phyloP scores from a whole-genome alignment of 1,140 invertebrate species.

The Plodia interpunctella region DNA sequence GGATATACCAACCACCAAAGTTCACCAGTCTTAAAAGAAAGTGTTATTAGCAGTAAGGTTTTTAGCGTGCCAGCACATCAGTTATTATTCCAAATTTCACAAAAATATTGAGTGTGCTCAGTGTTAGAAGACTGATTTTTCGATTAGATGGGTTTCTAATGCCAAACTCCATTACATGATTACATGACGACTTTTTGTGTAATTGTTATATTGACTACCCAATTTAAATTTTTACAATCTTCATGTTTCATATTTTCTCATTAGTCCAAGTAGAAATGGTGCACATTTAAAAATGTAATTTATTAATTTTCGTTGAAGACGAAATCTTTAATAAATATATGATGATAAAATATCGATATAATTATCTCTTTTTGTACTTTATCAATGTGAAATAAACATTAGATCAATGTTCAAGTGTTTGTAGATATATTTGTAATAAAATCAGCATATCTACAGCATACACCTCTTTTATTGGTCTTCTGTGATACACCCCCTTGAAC shows the following conservation, averaged over 20 bases:
- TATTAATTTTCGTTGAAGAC: conserved; percentile 6
- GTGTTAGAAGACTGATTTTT: conserved; percentile 69
- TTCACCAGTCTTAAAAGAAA: background rate
- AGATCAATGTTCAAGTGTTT: conserved; percentile 17
- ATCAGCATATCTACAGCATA: conserved; percentile 19
- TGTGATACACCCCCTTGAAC: too few relatives aligned
- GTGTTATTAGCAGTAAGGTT: background rate
- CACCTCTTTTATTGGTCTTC: background rate
- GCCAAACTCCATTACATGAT: conserved; percentile 32
- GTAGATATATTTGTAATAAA: conserved; percentile 58
- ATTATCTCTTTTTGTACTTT: conserved; percentile 7
- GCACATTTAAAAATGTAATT: conserved; percentile 23
- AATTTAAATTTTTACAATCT: background rate
- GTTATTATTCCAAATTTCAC: background rate
- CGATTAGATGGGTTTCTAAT: conserved; percentile 43
- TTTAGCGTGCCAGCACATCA: background rate
- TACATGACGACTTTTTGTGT: conserved; percentile 2
- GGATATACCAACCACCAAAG: background rate
- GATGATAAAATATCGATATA: background rate
- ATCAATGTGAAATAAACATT: conserved; percentile 8
- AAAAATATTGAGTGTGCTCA: conserved; percentile 40
- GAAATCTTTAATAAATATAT: background rate
- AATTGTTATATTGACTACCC: conserved; percentile 4
- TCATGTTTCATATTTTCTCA: too few relatives aligned
- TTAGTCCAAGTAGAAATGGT: background rate